Evolutionary conservation across 2,888 invertebrate genomes (phyloP).

Genomic region (Phyto melanocephala): DNA sequence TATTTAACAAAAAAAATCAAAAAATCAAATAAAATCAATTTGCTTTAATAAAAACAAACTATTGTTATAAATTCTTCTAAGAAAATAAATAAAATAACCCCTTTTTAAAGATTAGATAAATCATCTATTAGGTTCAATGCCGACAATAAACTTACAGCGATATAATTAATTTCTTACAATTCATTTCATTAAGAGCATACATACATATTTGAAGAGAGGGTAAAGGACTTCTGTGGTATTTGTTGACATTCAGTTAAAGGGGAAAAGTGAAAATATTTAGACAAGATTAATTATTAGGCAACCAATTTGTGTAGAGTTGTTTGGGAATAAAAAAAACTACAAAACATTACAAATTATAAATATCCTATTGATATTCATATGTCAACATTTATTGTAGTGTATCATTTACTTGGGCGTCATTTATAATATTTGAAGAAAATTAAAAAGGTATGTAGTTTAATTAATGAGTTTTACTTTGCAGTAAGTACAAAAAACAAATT

Average conservation of each 20-base stretch:
- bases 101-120: constrained; percentile 3
- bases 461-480: constrained; percentile 25
- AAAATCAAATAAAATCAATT: not conserved
- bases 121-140: constrained; percentile 13
- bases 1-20: no score
- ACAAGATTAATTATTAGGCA: constrained; percentile 72
- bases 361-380: not conserved
- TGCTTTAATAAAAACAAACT: not conserved
- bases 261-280: constrained; percentile 62
- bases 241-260: constrained; percentile 31
- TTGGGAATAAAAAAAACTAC: not conserved
- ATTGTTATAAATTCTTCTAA: not conserved
- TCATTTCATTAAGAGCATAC: not conserved
- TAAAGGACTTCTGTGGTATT: constrained; percentile 43
- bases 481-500: not conserved
- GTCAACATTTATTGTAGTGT: not conserved
- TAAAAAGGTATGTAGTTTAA: constrained; percentile 11
- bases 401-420: not conserved
- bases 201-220: not conserved
- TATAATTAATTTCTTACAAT: constrained; percentile 30
- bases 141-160: constrained; percentile 17
- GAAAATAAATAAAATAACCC: constrained; percentile 9
- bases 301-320: constrained; percentile 9
- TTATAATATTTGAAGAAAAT: constrained; percentile 13
- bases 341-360: constrained; percentile 3